Evolutionary conservation across 1,140 invertebrate genomes (phyloP), one percentile per base, ranked within the genome.

Genomic region (Phortica variegata): DNA sequence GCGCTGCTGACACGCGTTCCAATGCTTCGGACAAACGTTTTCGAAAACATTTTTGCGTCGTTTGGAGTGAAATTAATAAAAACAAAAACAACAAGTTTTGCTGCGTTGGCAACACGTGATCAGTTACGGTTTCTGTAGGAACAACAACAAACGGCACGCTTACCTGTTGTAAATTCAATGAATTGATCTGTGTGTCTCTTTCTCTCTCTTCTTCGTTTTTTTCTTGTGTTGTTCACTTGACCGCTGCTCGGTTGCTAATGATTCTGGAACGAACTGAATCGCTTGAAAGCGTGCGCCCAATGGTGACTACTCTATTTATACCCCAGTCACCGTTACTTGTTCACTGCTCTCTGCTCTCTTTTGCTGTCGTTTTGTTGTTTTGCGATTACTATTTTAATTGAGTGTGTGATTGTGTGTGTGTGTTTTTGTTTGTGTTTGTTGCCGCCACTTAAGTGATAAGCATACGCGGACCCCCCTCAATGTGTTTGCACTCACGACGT

Each of bases 191-290:
- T 23, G n/a, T 13, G 20, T 29, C 39, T 36, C 34, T 52, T 5
- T 58, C 56, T 58, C 34, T 58, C 18, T 42, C 18, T 21, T 17
- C 31, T 16, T 17, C 43, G 33, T 5, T 34, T 29, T 18, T 45
- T 29, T n/a, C n/a, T n/a, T n/a, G n/a, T n/a, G n/a, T 41, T 53
- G 41, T 38, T 32, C 51, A 33, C 51, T 49, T 19, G 54, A 56
- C 52, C 46, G 46, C 42, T 56, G 47, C 26, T 43, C 12, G 10
- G 40, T 6, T 37, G n/a, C 15, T 43, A 23, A 45, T 12, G 16
- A 38, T 18, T 38, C 54, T 54, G 47, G 53, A 56, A 53, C 23
- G 23, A 26, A 26, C 23, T 10, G 23, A 26, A 26, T 26, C 10
- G 23, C 23, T 26, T n/a, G 23, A 26, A 10, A 26, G 10, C 10